These are phyloP conservation scores for Phaenicophaeus curvirostris DNA, from an alignment of 2,797 vertebrate species.

Conservation along the genomic window DNA sequence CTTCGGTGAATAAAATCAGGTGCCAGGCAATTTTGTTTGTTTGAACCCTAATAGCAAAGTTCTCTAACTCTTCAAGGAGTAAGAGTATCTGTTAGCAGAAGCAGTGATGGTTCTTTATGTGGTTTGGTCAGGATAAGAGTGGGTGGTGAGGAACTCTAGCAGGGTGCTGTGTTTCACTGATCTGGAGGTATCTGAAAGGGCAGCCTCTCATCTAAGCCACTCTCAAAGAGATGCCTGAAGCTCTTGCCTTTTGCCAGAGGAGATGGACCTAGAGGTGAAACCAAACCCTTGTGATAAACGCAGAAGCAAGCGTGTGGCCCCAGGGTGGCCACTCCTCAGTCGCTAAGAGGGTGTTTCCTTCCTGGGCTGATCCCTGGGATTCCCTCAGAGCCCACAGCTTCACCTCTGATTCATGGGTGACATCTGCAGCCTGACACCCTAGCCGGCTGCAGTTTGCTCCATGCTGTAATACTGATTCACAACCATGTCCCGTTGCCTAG, in stretches of 20 bases:
- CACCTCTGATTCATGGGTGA: constrained; percentile 33
- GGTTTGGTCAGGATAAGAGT: background rate
- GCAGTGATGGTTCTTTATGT: background rate
- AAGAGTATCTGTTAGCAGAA: background rate
- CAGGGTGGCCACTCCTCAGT: background rate
- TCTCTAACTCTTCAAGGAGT: background rate
- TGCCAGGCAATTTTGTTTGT: background rate
- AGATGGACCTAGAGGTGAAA: background rate
- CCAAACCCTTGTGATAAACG: background rate
- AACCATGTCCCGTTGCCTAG: background rate
- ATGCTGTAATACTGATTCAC: background rate
- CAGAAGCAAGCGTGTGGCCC: background rate
- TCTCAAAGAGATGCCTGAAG: background rate
- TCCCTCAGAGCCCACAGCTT: background rate
- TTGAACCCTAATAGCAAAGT: background rate
- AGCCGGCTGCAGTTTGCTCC: background rate
- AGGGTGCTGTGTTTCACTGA: background rate
- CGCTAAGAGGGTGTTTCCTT: background rate
- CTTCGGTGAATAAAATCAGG: background rate
- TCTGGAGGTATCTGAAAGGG: background rate
- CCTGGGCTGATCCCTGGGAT: background rate
- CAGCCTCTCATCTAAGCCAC: background rate
- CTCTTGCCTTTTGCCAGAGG: background rate
- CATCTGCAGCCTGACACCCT: background rate
- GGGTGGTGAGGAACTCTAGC: background rate